A percentile compares a stretch with the other conserved stretches of the same genome.
Conservation (phyloP, 2,888 invertebrate genomes). For the Drepanosiphum platanoidis region DNA sequence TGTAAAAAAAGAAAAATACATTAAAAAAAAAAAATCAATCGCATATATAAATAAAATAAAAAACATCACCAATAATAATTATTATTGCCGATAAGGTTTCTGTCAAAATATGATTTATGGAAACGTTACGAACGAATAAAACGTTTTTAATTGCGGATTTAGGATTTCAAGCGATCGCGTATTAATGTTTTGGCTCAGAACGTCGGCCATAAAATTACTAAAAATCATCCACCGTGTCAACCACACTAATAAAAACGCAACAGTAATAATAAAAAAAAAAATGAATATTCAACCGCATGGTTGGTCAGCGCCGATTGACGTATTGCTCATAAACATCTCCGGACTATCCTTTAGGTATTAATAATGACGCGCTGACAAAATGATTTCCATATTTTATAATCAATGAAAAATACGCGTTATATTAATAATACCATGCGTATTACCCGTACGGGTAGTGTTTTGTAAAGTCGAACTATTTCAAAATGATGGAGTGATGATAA, state of each 20-base stretch:
- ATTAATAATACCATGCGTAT: no score
- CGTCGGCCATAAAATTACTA: not conserved
- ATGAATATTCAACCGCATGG: not conserved
- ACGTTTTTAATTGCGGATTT: no score
- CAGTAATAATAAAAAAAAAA: not conserved
- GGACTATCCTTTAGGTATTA: not conserved
- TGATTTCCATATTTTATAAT: not conserved
- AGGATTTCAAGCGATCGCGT: no score
- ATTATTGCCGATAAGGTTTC: no score
- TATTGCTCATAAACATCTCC: not conserved
- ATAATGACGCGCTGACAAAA: not conserved
- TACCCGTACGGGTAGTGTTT: no score
- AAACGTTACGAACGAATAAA: no score
- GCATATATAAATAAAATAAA: no score
- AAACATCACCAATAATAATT: no score
- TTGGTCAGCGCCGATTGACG: not conserved
- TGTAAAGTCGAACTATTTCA: not conserved
- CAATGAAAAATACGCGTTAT: not conserved
- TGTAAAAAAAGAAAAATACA: no score
- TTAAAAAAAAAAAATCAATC: no score
- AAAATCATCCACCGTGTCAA: not conserved
- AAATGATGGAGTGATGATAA: not conserved
- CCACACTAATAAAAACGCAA: not conserved
- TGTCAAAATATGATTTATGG: no score
- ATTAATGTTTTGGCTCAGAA: not conserved